Evolutionary conservation across 2,113 vertebrate genomes (phyloP), one percentile per base, ranked within the genome.

Genomic region (Hepsetus odoe): DNA sequence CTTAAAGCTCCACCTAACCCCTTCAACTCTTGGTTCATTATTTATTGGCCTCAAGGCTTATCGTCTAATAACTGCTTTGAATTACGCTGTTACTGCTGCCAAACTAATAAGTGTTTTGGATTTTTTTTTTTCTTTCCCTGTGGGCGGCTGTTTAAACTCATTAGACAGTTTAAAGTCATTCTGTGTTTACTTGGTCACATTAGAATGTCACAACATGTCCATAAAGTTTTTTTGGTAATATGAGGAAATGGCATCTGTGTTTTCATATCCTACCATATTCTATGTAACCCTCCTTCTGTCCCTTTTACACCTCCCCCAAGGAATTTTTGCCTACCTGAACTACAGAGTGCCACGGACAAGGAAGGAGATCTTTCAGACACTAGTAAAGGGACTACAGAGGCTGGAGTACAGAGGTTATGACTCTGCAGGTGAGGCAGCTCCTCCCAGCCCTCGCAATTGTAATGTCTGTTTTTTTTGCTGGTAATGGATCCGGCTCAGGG

Each of bases 271-370:
- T 30, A 5, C 30, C 13, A 32, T 24, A 5, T 24, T 49, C 7
- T 44, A 42, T 68, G 22, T 59, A 1, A 33, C 11, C 14, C 20
- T 51, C 5, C 62, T 35, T 9, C 10, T 42, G 22, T 46, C 13
- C 28, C 14, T 4, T 59, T n/a, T 0, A 32, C 0, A 22, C 18
- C 84, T 58, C 62, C 65, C 59, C 30, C 84, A 83, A 99, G 97
- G 97, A 87, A 99, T 98, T 90, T 98, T 99, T 84, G 97, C 96
- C 84, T 99, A 99, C 92, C 95, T 99, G 80, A 98, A 99, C 91
- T 96, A 98, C 89, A 92, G 86, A 92, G 96, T 98, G 61, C 94
- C 96, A 79, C 93, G 94, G 58, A 97, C 96, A 18, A 94, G 95
- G 84, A 98, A 95, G 85, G 95, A 96, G 89, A 97, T 98, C 89